Evolutionary conservation across 2,888 invertebrate species (phyloP).

Genomic region (Panorpa germanica): DNA sequence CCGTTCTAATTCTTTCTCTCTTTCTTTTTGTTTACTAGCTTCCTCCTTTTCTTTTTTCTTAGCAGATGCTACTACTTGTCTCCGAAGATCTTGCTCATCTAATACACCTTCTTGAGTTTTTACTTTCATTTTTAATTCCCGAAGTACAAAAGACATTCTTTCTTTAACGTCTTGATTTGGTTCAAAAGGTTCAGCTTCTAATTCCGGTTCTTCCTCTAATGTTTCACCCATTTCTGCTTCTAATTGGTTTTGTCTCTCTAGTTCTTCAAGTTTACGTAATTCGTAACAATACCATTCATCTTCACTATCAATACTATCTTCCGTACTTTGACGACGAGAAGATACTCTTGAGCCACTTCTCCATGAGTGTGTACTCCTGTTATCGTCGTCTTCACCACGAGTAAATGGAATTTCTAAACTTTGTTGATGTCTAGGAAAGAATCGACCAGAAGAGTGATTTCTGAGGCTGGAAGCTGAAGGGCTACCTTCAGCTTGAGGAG

Average conservation of each 20-base stretch:
- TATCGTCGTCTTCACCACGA: constrained; percentile 64
- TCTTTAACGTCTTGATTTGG: constrained; percentile 54
- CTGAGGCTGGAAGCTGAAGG: constrained; percentile 42
- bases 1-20: constrained; percentile 15
- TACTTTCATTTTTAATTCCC: constrained; percentile 56
- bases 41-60: constrained; percentile 22
- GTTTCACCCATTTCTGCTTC: constrained; percentile 43
- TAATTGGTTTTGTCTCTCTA: constrained; percentile 55
- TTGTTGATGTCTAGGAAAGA: constrained; percentile 49
- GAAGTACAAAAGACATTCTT: constrained; percentile 60
- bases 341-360: constrained; percentile 71
- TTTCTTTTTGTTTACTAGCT: constrained; percentile 15
- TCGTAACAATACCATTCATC: constrained; percentile 90
- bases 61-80: constrained; percentile 20
- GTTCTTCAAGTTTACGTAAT: constrained; percentile 65
- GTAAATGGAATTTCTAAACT: constrained; percentile 61
- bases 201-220: constrained; percentile 37
- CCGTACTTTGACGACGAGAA: constrained; percentile 75
- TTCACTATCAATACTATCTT: constrained; percentile 83
- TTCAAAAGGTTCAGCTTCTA: constrained; percentile 31
- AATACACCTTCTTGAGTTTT: constrained; percentile 24
- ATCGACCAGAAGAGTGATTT: constrained; percentile 35
- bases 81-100: constrained; percentile 22
- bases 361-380: constrained; percentile 72
- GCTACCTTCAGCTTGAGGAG: constrained; percentile 36